Evolutionary conservation across 2,113 vertebrate genomes (phyloP), one percentile per base, ranked within the genome.

Genomic region (Clupea harengus): DNA sequence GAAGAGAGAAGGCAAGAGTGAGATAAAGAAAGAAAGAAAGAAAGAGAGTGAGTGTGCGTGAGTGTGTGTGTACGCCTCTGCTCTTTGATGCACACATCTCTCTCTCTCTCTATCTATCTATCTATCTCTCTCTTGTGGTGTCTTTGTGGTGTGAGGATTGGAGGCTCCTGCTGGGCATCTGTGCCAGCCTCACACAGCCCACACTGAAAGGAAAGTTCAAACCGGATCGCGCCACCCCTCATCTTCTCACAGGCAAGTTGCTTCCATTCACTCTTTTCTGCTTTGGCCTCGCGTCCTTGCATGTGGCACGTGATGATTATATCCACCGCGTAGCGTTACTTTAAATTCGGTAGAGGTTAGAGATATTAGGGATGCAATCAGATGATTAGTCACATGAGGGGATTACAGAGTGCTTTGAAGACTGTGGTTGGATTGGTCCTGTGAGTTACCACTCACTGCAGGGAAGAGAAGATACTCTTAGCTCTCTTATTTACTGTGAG

Each of bases 161-260:
- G 28, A 75, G 45, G 45, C 32, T 81, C 93, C 91, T 2, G 92
- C 92, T 92, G 94, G 88, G 91, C 89, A 90, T 92, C 92, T 91
- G 92, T 92, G 88, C 86, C 10, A 57, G 46, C 87, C 87, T 92
- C 57, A 64, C 92, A 91, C 92, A 91, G 88, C 86, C 11, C 13
- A 67, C 39, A 87, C 86, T 92, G 90, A 92, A 78, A 39, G 32
- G 13, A 32, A 39, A 39, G 72, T 28, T 78, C 72, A 44, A 28
- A 39, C 28, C 2, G 72, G 72, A 78, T 11, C 3, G 11, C 72
- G 15, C 28, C 2, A 78, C 72, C 44, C 28, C 28, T 75, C 72
- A 39, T 78, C 72, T 17, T 78, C 72, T 78, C 32, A 15, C 72
- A 78, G 72, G 72, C 72, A 15, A 78, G 72, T 78, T 78, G 28